These are phyloP conservation scores for Columba janthina DNA, from an alignment of 2,113 vertebrate species.

Conservation along the genomic window DNA sequence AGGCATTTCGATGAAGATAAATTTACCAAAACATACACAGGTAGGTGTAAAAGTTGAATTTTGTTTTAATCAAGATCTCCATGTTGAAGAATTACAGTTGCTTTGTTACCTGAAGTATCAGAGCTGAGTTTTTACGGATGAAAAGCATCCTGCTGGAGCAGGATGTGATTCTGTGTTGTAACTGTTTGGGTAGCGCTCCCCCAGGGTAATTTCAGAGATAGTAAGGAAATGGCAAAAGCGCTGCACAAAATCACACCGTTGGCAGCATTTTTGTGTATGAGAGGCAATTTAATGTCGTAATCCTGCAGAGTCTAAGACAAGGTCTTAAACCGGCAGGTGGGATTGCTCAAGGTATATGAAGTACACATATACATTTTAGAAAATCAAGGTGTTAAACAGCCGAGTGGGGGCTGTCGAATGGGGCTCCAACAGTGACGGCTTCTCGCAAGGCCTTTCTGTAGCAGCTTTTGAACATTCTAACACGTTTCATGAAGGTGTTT, in stretches of 20 bases:
- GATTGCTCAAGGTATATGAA: background rate
- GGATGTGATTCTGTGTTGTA: background rate
- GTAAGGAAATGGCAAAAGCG: background rate
- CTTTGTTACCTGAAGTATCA: background rate
- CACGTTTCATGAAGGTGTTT: background rate
- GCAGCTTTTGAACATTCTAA: background rate
- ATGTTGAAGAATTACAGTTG: background rate
- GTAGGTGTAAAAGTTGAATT: constrained; percentile 65
- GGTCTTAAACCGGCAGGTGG: background rate
- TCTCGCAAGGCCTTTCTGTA: background rate
- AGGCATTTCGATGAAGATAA: constrained; percentile 72
- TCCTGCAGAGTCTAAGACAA: background rate
- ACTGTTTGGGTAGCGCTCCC: background rate
- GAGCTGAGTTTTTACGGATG: background rate
- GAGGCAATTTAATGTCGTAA: background rate
- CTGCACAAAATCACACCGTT: background rate
- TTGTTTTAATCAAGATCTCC: background rate
- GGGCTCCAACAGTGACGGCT: background rate
- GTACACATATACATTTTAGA: background rate
- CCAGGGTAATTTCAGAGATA: background rate
- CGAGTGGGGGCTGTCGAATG: background rate
- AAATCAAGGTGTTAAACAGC: background rate
- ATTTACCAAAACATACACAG: constrained; percentile 86
- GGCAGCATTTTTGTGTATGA: background rate
- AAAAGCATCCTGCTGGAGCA: background rate